Evolutionary conservation across 2,888 invertebrate species (phyloP).

Genomic region (Athetis lepigone): DNA sequence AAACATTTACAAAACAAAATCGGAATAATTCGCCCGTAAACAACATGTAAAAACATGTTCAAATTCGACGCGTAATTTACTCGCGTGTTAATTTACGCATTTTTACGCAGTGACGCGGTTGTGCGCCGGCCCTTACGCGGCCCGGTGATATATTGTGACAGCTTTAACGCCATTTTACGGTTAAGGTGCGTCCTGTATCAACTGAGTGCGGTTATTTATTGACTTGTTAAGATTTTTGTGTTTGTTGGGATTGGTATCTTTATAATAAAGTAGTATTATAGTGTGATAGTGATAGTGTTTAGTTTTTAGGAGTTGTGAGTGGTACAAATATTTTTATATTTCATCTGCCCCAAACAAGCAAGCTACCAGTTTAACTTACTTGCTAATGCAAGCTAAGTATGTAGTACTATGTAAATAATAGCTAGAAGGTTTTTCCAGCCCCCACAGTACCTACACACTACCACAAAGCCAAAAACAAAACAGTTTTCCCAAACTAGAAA

Average conservation of each 20-base stretch:
- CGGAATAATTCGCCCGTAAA: conserved; percentile 47
- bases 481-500: no score
- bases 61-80: conserved; percentile 48
- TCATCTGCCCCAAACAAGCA: no score
- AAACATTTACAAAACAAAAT: conserved; percentile 51
- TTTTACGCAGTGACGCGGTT: conserved; percentile 57
- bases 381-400: no score
- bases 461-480: no score
- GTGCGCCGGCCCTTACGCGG: conserved; percentile 59
- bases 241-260: conserved; percentile 40
- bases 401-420: no score
- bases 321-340: conserved; percentile 3
- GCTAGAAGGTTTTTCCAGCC: no score
- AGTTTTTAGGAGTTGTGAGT: neutral
- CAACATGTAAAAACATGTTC: conserved; percentile 49
- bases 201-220: conserved; percentile 60
- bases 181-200: conserved; percentile 63
- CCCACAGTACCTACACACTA: no score
- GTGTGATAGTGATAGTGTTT: neutral
- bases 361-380: no score
- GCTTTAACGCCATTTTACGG: conserved; percentile 61
- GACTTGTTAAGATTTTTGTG: conserved; percentile 60
- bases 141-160: conserved; percentile 63
- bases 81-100: conserved; percentile 62
- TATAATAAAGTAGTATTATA: conserved; percentile 39